Evolutionary conservation across 2,797 vertebrate species (phyloP), one percentile per base, ranked within the genome.

Genomic region (Muraenolepis orangiensis): DNA sequence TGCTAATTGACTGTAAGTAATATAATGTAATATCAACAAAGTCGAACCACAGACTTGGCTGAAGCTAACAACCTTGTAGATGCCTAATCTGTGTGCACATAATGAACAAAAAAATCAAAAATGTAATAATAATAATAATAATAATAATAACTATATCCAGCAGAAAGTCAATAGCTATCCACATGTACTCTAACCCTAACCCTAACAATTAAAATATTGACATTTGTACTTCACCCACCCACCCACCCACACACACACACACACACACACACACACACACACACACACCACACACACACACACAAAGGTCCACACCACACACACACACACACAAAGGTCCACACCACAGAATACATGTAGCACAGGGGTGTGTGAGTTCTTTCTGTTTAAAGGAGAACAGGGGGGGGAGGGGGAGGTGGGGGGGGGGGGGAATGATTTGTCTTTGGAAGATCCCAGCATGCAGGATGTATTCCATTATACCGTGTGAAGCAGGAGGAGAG

Each of bases 401-500:
- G 38, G n/a, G n/a, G n/a, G n/a, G n/a, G n/a, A n/a, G n/a, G n/a
- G n/a, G n/a, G n/a, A n/a, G n/a, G n/a, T n/a, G n/a, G n/a, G n/a
- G n/a, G n/a, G n/a, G n/a, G n/a, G n/a, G 46, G 30, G 30, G 18
- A 26, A 20, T 13, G 32, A 16, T 12, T 29, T 18, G 30, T 30
- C 67, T 71, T 66, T 32, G 61, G 57, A 29, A 46, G 29, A 69
- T 40, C 46, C 23, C 14, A 23, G 42, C 64, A 71, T 72, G 14
- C 57, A 5, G 64, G 64, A 69, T 72, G 68, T 36, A 32, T 40
- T 71, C 40, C 66, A 72, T 75, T 71, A 61, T 69, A 61, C 74
- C 67, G 74, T 81, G 73, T 77, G 76, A 80, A 85, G 81, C 72
- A 42, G 38, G n/a, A n/a, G n/a, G n/a, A n/a, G n/a, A n/a, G n/a